phyloP scores from a whole-genome alignment of 2,113 vertebrate genomes.

The Vulpes ferrilata region DNA sequence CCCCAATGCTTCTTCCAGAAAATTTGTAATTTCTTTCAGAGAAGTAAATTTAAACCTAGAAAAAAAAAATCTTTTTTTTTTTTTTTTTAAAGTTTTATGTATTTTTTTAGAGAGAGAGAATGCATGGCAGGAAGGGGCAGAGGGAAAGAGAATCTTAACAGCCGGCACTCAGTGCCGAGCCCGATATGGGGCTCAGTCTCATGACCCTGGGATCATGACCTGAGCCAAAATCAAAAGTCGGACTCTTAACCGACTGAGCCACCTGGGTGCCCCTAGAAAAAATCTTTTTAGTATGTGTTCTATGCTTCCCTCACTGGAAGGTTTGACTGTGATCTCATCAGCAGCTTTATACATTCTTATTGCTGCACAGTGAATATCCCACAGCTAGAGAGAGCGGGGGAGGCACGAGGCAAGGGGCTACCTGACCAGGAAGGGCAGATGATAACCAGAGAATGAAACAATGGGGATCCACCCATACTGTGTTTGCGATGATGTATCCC shows the following conservation, averaged over 20 bases:
- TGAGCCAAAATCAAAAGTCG: too few relatives aligned
- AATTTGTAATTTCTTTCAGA: conserved; percentile 17
- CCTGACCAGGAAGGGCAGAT: background rate
- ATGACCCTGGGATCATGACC: too few relatives aligned
- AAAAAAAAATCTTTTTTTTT: background rate
- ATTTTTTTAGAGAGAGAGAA: background rate
- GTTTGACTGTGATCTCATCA: conserved; percentile 12
- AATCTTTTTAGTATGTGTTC: background rate
- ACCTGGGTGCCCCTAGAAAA: too few relatives aligned
- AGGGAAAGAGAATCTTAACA: too few relatives aligned
- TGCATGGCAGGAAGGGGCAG: too few relatives aligned
- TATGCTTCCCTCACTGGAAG: background rate
- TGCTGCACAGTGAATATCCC: background rate
- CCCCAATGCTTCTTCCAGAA: background rate
- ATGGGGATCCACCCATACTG: background rate
- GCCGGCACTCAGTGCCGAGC: too few relatives aligned
- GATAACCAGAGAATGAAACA: background rate
- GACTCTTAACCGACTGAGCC: too few relatives aligned
- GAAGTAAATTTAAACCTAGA: conserved; percentile 24
- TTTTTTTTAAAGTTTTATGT: background rate
- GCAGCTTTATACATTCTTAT: background rate
- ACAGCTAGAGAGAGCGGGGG: background rate
- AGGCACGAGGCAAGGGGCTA: background rate
- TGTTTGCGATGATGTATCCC: background rate
- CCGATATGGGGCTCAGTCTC: too few relatives aligned